Evolutionary conservation across 2,888 invertebrate genomes (phyloP), one percentile per base, ranked within the genome.

Genomic region (Tetranychus truncatus): DNA sequence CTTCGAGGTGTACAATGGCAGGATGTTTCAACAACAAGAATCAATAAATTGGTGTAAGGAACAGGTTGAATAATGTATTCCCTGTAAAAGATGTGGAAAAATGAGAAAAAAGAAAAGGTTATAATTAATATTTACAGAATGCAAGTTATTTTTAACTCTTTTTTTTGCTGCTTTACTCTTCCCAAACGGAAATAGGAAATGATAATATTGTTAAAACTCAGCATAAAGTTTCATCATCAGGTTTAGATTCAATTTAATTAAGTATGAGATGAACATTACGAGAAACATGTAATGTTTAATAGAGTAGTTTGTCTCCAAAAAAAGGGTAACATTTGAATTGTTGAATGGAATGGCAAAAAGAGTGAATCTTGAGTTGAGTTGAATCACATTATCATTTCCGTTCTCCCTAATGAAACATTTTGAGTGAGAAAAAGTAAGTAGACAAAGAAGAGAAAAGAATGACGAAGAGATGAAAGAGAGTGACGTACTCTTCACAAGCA

Each of bases 41-140:
- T 77, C 34, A 79, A 75, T 73, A 79, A 75, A 74, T 79, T 79
- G 67, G 79, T 79, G 69, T 78, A 77, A n/a, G 79, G 79, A 66
- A 79, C 78, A 76, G 76, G 78, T 66, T 79, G 79, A 18, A 78
- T 78, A 46, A 79, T 78, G 73, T 78, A 79, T 74, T 76, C 76
- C 71, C 79, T 79, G 45, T 15, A 77, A 76, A 69, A 72, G 24
- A 72, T n/a, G 11, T 20, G 69, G 15, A 5, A 24, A 69, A 8
- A 69, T 46, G 34, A 46, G 20, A 74, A 69, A 15, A 55, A 46
- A 46, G 15, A 46, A 9, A 55, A 55, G 15, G 55, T 3, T 34
- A 34, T 34, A 34, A 34, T 34, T 34, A 34, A 34, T 34, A 34
- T 34, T 34, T 34, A 34, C 34, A 34, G 34, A 34, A 34, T 34